Conservation (phyloP, 2,797 vertebrate species). For the Sebastes vulpes region DNA sequence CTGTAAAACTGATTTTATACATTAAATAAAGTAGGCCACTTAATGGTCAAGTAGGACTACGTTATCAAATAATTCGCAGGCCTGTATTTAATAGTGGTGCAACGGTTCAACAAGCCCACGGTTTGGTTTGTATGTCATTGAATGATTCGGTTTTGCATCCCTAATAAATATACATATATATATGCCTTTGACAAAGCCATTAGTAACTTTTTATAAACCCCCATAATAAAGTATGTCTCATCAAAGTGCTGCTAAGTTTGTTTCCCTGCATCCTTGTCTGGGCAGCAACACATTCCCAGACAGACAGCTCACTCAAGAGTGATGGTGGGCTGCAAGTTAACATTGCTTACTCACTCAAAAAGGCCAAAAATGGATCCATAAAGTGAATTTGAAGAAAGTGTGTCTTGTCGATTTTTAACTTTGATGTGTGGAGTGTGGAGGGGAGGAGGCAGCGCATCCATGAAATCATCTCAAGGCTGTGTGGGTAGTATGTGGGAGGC, state of each 20-base stretch:
- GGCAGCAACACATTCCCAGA: constrained; percentile 29
- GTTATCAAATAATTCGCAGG: too few species aligned
- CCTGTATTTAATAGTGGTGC: too few species aligned
- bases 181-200: background rate
- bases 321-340: constrained; percentile 9
- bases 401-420: constrained; percentile 35
- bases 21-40: too few species aligned
- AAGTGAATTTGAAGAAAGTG: constrained; percentile 41
- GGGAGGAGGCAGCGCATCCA: constrained; percentile 36
- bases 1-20: too few species aligned
- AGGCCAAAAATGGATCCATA: constrained; percentile 42
- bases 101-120: too few species aligned
- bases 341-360: constrained; percentile 59
- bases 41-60: too few species aligned
- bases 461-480: constrained; percentile 47
- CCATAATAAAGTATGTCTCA: background rate
- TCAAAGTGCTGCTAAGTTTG: constrained; percentile 1
- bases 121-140: too few species aligned
- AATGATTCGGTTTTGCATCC: too few species aligned
- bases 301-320: constrained; percentile 10
- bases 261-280: background rate
- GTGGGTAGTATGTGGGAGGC: constrained; percentile 66
- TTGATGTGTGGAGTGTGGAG: constrained; percentile 24
- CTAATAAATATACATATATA: too few species aligned
- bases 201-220: background rate